These are phyloP conservation scores for Colaptes auratus DNA, from an alignment of 2,113 vertebrate species.

Conservation along the genomic window DNA sequence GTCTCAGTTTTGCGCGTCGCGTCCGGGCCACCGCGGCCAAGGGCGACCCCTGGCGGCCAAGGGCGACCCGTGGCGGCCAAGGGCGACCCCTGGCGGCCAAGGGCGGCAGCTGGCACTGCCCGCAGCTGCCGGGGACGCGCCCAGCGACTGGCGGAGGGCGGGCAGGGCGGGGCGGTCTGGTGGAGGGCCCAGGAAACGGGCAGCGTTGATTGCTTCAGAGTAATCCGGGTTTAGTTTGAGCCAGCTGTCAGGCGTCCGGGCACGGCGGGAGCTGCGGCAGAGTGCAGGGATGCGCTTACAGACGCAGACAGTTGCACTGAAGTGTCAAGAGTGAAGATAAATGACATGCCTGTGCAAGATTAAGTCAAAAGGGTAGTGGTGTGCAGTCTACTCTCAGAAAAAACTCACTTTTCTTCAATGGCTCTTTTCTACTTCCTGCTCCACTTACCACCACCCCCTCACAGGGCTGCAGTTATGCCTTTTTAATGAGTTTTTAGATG, in stretches of 20 bases:
- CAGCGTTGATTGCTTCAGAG: too few species aligned
- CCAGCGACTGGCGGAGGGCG: not conserved
- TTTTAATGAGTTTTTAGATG: not conserved
- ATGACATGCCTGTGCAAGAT: accelerated
- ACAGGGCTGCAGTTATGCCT: not conserved
- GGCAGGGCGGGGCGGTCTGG: not conserved
- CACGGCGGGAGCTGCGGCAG: too few species aligned
- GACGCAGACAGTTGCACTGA: accelerated
- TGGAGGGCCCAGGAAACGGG: accelerated
- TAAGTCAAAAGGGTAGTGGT: accelerated
- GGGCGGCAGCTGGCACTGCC: not conserved
- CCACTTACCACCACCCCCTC: accelerated
- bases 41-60: not conserved
- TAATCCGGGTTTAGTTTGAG: accelerated
- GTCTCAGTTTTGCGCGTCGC: too few species aligned
- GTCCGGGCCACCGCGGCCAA: not conserved
- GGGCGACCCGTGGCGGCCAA: not conserved
- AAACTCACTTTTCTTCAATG: accelerated
- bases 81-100: not conserved
- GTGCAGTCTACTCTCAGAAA: not conserved
- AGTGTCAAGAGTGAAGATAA: accelerated
- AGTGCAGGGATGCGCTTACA: accelerated
- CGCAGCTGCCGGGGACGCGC: not conserved
- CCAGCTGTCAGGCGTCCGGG: too few species aligned
- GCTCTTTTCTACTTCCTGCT: too few species aligned